Evolutionary conservation across 2,113 vertebrate species (phyloP).

Genomic region (Craseonycteris thonglongyai): DNA sequence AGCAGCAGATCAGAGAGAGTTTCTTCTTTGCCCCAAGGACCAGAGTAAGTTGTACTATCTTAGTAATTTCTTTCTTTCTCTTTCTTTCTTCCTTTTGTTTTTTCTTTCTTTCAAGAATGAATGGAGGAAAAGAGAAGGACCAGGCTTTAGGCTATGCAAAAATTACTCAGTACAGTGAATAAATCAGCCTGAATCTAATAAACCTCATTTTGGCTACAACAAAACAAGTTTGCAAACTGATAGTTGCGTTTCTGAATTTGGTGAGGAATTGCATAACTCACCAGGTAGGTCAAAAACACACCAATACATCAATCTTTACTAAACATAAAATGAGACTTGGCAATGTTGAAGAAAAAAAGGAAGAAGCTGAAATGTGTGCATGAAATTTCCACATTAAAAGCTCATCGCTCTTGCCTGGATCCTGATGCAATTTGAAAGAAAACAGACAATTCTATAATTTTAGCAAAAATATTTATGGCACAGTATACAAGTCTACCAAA

Average conservation of each 20-base stretch:
- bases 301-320: constrained; percentile 78
- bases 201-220: constrained; percentile 55
- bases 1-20: background rate
- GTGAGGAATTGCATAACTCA: constrained; percentile 72
- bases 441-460: constrained; percentile 81
- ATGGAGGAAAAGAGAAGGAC: background rate
- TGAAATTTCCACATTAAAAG: constrained; percentile 86
- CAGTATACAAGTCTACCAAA: constrained; percentile 77
- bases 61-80: background rate
- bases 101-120: constrained; percentile 6
- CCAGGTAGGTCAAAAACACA: constrained; percentile 75
- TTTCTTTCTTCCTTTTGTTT: background rate
- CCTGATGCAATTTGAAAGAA: constrained; percentile 76
- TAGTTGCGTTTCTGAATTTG: constrained; percentile 51
- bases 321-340: constrained; percentile 76
- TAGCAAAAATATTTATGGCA: constrained; percentile 79
- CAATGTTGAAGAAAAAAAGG: constrained; percentile 61
- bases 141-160: background rate
- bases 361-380: constrained; percentile 65
- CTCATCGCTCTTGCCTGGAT: constrained; percentile 70
- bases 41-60: background rate
- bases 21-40: background rate
- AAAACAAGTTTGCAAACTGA: constrained; percentile 56
- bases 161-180: constrained; percentile 58
- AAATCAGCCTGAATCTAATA: constrained; percentile 67